Evolutionary conservation across 2,888 invertebrate genomes (phyloP).

Genomic region (Hydropsyche betteni): DNA sequence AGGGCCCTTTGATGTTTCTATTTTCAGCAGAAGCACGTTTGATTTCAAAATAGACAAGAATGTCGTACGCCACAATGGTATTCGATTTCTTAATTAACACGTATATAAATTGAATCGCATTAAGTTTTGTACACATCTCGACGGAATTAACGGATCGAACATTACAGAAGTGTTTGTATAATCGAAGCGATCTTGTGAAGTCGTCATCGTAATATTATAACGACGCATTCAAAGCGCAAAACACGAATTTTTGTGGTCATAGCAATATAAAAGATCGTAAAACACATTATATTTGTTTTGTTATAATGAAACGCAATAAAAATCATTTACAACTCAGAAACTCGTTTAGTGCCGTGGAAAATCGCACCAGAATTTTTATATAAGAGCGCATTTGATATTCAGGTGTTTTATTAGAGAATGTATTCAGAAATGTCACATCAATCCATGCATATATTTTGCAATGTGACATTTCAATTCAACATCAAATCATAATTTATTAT

Average conservation of each 20-base stretch:
- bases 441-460: too few relatives aligned
- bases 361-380: background rate
- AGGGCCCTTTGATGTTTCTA: slow-evolving; percentile 1
- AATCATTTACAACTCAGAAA: slow-evolving; percentile 11
- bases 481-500: too few relatives aligned
- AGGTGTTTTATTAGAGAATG: too few relatives aligned
- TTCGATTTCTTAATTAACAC: too few relatives aligned
- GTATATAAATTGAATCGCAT: background rate
- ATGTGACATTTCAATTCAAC: too few relatives aligned
- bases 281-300: slow-evolving; percentile 24
- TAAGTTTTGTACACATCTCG: background rate
- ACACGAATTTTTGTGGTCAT: slow-evolving; percentile 16
- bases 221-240: background rate
- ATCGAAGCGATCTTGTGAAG: background rate
- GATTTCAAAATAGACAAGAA: too few relatives aligned
- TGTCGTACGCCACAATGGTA: too few relatives aligned
- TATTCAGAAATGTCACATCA: too few relatives aligned
- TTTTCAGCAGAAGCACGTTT: background rate
- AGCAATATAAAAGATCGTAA: slow-evolving; percentile 20
- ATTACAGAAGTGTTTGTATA: too few relatives aligned
- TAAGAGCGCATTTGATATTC: background rate
- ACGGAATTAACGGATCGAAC: background rate
- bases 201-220: background rate
- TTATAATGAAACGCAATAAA: slow-evolving; percentile 14
- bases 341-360: background rate